A percentile compares a stretch with the other conserved stretches of the same genome.
Evolutionary conservation across 2,888 invertebrate genomes (phyloP).

Genomic region (Bombylius major): DNA sequence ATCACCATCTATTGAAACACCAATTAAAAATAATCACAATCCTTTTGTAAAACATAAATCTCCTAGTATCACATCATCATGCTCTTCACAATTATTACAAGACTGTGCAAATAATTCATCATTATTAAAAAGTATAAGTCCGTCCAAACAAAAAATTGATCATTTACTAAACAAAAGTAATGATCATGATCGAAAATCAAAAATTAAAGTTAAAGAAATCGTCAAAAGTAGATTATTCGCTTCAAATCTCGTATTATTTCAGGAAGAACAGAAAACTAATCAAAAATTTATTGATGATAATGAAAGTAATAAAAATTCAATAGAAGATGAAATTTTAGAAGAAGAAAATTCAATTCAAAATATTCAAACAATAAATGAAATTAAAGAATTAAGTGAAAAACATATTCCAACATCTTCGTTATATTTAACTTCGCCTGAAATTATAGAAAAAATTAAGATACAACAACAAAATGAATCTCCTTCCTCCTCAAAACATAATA

Average conservation of each 20-base stretch:
- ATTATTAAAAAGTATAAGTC: background rate
- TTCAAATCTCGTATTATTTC: background rate
- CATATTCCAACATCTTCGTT: background rate
- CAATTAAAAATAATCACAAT: conserved; percentile 26
- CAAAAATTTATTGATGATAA: conserved; percentile 25
- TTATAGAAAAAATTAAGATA: conserved; percentile 12
- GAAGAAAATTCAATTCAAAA: background rate
- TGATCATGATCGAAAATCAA: background rate
- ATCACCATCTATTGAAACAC: conserved; percentile 18
- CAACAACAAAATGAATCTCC: no score
- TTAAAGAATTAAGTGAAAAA: background rate
- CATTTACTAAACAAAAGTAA: background rate
- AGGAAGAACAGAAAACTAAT: conserved; percentile 11
- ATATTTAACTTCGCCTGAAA: conserved; percentile 5
- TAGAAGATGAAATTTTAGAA: background rate
- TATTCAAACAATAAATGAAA: background rate
- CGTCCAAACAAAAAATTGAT: background rate
- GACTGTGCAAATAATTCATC: background rate
- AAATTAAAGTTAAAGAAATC: background rate
- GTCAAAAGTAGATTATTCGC: conserved; percentile 3
- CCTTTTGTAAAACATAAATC: conserved; percentile 27
- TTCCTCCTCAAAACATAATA: no score
- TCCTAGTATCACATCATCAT: background rate
- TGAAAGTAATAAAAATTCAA: background rate
- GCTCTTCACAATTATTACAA: background rate